Base-by-base conservation (phyloP, 2,888 invertebrate species). In the Eupsilia transversa region DNA sequence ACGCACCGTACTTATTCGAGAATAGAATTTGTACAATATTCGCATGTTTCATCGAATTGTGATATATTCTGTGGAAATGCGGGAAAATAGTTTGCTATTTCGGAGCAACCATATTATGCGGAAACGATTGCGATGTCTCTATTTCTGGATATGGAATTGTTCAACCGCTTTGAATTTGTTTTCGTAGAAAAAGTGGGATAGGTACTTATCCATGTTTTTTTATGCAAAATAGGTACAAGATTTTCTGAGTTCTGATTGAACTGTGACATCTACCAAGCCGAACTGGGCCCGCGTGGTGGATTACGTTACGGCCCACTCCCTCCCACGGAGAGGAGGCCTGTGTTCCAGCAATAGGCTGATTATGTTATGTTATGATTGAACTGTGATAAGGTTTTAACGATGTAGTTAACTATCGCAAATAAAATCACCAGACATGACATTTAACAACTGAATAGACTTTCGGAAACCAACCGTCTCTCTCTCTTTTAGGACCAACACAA, bases 141-240 rank as follows among this genome's bases (percentile, higher is more conserved):
- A 43, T 64, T 64, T 64, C 60, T 14, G 35, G 30, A 43, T 27
- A 54, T 10, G 14, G 54, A 27, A 70, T 12, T 27, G 2, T 64
- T 75, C 17, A 35, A 54, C 27, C 35, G 27, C 57, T 63, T 61
- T 73, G 33, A 33, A 61, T n/a, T 67, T 17, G 27, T 63, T 66
- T 35, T 49, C 27, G 38, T 20, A 0, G 23, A n/a, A 57, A 46
- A 43, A 20, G 2, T 35, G 12, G 23, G 4, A 43, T 30, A n/a
- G n/a, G n/a, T n/a, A 33, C 67, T 72, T 46, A 41, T 35, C 23
- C 27, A 2, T 30, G 20, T 49, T 52, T 49, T 27, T n/a, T 9
- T 30, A 41, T 41, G 14, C 3, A 1, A 38, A 49, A 30, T 30
- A 27, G 14, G 54, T 27, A 54, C 14, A 54, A 27, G 14, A 33